phyloP scores from a whole-genome alignment of 2,797 vertebrate species.

The Zenarchopterus dispar region DNA sequence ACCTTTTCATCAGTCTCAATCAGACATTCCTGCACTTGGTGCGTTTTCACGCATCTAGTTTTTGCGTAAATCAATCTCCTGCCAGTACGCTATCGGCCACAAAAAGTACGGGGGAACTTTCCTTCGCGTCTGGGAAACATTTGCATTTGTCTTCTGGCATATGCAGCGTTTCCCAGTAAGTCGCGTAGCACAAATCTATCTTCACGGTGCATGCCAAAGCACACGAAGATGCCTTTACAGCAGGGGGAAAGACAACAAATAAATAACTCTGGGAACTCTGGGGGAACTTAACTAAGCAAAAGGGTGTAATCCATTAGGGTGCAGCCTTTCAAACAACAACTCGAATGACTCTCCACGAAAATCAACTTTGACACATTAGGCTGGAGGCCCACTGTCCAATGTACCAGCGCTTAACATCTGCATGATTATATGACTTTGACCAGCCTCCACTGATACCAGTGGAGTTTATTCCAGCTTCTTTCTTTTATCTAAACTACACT shows the following conservation, averaged over 20 bases:
- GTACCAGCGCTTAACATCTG: constrained; percentile 9
- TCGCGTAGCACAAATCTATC: constrained; percentile 63
- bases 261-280: constrained; percentile 1
- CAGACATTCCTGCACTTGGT: constrained; percentile 49
- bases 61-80: constrained; percentile 49
- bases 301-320: constrained; percentile 57
- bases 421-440: constrained; percentile 13
- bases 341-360: constrained; percentile 28
- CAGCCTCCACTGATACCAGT: constrained; percentile 17
- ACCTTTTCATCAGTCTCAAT: constrained; percentile 50
- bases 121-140: constrained; percentile 58
- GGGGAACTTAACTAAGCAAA: constrained; percentile 18
- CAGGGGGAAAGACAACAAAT: neutral
- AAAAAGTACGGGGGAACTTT: constrained; percentile 51
- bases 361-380: constrained; percentile 35
- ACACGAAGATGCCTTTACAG: constrained; percentile 38
- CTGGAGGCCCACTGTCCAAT: constrained; percentile 7
- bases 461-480: constrained; percentile 24
- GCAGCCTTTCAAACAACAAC: constrained; percentile 36
- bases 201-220: constrained; percentile 50
- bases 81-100: constrained; percentile 37
- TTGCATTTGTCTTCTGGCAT: constrained; percentile 54
- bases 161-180: constrained; percentile 40
- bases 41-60: constrained; percentile 42
- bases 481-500: constrained; percentile 18